Evolutionary conservation across 1,140 invertebrate genomes (phyloP).

Genomic region (Euwallacea similis): DNA sequence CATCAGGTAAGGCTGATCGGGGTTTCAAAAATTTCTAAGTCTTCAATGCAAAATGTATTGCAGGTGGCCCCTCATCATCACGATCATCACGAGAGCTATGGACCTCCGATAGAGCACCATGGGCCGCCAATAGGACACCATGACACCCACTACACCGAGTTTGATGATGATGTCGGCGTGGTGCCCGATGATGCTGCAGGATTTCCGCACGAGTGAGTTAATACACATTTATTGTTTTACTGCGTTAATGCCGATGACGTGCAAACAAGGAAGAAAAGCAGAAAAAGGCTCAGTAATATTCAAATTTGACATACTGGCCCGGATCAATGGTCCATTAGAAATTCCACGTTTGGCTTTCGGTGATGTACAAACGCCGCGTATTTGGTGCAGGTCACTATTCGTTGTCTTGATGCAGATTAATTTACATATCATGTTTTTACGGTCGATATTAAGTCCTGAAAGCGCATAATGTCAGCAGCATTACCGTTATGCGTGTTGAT

Average conservation of each 20-base stretch:
- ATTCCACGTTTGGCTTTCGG: neutral
- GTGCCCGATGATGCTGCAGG: slow-evolving; percentile 30
- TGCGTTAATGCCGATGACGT: neutral
- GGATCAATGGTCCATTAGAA: neutral
- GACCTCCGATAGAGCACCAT: slow-evolving; percentile 32
- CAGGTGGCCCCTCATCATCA: slow-evolving; percentile 22
- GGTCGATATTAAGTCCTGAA: neutral
- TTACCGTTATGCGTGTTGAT: neutral
- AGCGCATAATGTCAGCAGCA: neutral
- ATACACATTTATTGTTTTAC: neutral
- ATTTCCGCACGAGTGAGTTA: slow-evolving; percentile 32
- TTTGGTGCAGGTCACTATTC: slow-evolving; percentile 1
- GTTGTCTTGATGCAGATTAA: neutral
- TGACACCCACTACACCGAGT: slow-evolving; percentile 27
- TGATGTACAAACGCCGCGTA: neutral
- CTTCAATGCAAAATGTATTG: neutral
- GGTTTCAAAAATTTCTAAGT: neutral
- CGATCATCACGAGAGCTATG: slow-evolving; percentile 27
- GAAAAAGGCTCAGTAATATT: slow-evolving; percentile 2
- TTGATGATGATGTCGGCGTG: slow-evolving; percentile 34
- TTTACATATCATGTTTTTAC: slow-evolving; percentile 1
- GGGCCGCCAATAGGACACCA: slow-evolving; percentile 2
- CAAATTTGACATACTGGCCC: slow-evolving; percentile 8
- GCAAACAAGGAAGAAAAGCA: neutral
- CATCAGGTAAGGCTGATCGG: slow-evolving; percentile 54